Evolutionary conservation across 2,113 vertebrate species (phyloP), one percentile per base, ranked within the genome.

Genomic region (Larimichthys polyactis): DNA sequence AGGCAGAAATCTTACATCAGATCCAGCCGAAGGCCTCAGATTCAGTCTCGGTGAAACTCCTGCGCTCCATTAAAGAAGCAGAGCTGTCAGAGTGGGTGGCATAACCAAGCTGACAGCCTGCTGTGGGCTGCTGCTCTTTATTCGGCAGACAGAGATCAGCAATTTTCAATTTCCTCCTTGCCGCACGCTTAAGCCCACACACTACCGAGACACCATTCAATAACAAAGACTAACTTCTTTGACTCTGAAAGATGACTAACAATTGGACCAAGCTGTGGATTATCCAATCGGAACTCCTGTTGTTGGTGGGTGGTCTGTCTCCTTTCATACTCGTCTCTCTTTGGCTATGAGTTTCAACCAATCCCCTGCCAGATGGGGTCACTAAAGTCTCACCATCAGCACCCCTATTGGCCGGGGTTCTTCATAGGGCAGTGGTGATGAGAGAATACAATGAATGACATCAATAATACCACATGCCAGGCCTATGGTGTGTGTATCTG

Each of bases 331-430:
- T 70, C 32, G 54, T 44, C 40, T 84, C 58, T 67, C 58, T 63
- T 67, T 79, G 71, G 86, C 32, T 74, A 58, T 24, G 32, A 17
- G 22, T 81, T 84, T 80, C 40, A 78, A 77, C 91, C 91, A 94
- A 94, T 93, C 87, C 64, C 77, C 87, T 75, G 85, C 90, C 93
- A 93, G 91, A 94, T 90, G 90, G 91, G 92, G 92, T 93, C 94
- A 93, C 79, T 86, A 87, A 87, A 90, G 87, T 85, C 80, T 93
- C 85, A 84, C 86, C 73, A 54, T 87, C 84, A 88, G 82, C 83
- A 75, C 75, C 83, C 86, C 89, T 84, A 90, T 84, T 88, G 90
- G 90, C 81, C 19, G 57, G 84, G 85, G 87, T 73, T 54, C 59
- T 66, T 82, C 51, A 75, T 22, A 59, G 68, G 76, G 68, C 51